A percentile compares a stretch with the other conserved stretches of the same genome.
Evolutionary conservation across 2,113 vertebrate genomes (phyloP).

Genomic region (Scatophagus argus): DNA sequence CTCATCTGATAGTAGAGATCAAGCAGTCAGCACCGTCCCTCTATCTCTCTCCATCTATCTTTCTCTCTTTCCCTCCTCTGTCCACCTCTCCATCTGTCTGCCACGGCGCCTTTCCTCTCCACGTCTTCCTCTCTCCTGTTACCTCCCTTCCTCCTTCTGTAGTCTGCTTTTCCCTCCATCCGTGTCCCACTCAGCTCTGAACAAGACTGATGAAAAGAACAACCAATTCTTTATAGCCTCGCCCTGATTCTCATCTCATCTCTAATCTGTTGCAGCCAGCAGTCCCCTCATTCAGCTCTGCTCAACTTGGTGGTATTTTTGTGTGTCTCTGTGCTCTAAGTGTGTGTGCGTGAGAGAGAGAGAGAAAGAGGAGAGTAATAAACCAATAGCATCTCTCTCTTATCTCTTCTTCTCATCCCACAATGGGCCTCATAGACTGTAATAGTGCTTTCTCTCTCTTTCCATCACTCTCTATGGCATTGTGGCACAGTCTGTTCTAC

Average conservation of each 20-base stretch:
- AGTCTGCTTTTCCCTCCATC: conserved; percentile 22
- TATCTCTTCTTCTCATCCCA: conserved; percentile 43
- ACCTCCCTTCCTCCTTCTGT: conserved; percentile 12
- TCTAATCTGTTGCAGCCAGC: conserved; percentile 59
- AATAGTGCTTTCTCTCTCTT: conserved; percentile 53
- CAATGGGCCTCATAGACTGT: conserved; percentile 49
- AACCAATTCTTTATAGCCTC: conserved; percentile 53
- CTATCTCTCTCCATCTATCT: conserved; percentile 18
- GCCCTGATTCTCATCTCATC: conserved; percentile 62
- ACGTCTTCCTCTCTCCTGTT: conserved; percentile 25
- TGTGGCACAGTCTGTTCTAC: conserved; percentile 52
- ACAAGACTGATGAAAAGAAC: conserved; percentile 62
- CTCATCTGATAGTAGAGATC: conserved; percentile 44
- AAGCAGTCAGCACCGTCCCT: conserved; percentile 17
- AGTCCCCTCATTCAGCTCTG: conserved; percentile 31
- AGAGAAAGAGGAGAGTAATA: too few relatives aligned
- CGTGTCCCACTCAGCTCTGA: conserved; percentile 32
- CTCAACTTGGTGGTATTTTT: conserved; percentile 29
- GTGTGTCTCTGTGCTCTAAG: conserved; percentile 16
- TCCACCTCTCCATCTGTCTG: conserved; percentile 39
- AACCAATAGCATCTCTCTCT: conserved; percentile 57
- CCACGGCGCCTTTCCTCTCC: conserved; percentile 2
- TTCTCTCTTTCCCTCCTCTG: not conserved
- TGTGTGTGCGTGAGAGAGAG: conserved; percentile 20
- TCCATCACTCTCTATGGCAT: conserved; percentile 13